Conservation (phyloP, 2,888 invertebrate species). For the Dicranocentrus wangi region DNA sequence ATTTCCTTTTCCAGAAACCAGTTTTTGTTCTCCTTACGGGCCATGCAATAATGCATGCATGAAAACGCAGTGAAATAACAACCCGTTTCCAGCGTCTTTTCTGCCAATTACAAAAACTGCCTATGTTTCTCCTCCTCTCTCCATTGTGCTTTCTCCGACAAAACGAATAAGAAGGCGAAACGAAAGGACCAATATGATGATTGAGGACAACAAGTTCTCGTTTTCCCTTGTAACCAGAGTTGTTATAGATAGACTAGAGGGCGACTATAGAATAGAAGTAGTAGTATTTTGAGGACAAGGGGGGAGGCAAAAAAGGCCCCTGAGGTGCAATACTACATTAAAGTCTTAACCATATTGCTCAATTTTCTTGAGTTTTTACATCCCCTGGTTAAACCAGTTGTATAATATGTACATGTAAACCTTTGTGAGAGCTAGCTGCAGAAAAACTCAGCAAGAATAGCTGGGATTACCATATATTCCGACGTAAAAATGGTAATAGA, state of each 20-base stretch:
- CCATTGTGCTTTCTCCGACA: background rate
- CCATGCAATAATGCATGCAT: no score
- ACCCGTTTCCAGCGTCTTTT: background rate
- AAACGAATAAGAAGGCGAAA: background rate
- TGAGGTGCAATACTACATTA: slow-evolving; percentile 36
- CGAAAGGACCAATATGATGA: no score
- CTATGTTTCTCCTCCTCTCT: background rate
- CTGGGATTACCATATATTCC: slow-evolving; percentile 40
- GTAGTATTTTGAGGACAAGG: slow-evolving; percentile 7
- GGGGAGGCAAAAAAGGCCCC: slow-evolving; percentile 32
- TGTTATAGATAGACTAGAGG: background rate
- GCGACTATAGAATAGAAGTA: background rate
- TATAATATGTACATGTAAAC: no score
- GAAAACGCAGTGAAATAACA: no score
- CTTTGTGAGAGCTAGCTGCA: no score
- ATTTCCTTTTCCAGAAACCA: no score
- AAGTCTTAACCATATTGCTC: slow-evolving; percentile 37
- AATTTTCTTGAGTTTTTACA: slow-evolving; percentile 26
- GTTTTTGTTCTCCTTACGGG: no score
- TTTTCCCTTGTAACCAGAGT: background rate
- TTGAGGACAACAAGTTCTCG: slow-evolving; percentile 9
- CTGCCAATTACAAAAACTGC: slow-evolving; percentile 6
- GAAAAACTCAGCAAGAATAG: slow-evolving; percentile 8
- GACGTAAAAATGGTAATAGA: slow-evolving; percentile 45
- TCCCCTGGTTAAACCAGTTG: no score